phyloP scores from a whole-genome alignment of 1,140 invertebrate genomes.

The Argopecten irradians region DNA sequence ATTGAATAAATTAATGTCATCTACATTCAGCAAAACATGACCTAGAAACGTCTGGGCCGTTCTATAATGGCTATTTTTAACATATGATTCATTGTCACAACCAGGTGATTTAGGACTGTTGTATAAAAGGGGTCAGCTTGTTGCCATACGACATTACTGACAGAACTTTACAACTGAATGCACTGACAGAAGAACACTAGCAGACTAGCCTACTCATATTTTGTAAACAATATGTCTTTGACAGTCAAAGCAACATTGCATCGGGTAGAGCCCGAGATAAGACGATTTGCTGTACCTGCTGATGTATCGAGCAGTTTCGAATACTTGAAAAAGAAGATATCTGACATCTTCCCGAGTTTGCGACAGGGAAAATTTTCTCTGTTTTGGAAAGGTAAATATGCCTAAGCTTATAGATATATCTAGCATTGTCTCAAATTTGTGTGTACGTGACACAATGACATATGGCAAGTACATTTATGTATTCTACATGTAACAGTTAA shows the following conservation, averaged over 20 bases:
- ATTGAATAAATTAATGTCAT: constrained; percentile 49
- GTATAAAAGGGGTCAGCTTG: not conserved
- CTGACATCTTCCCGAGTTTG: constrained; percentile 64
- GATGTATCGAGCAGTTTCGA: constrained; percentile 62
- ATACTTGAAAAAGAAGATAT: constrained; percentile 63
- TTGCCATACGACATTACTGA: not conserved
- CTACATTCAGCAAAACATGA: constrained; percentile 32
- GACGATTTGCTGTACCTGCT: constrained; percentile 63
- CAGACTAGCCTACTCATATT: not conserved
- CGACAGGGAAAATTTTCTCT: constrained; percentile 59
- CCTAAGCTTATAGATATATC: not conserved
- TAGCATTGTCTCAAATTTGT: no score
- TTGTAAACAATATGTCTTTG: constrained; percentile 56
- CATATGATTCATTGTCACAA: constrained; percentile 24
- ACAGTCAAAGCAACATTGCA: constrained; percentile 69
- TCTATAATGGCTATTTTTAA: not conserved
- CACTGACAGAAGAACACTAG: not conserved
- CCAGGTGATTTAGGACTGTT: not conserved
- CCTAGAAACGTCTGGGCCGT: not conserved
- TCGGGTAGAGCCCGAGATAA: constrained; percentile 63
- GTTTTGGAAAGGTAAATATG: constrained; percentile 67
- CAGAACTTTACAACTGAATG: not conserved
- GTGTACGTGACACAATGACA: no score
- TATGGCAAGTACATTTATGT: no score
- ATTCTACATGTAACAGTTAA: no score